Evolutionary conservation across 1,140 invertebrate genomes (phyloP).

Genomic region (Lamellibrachia luymesi): DNA sequence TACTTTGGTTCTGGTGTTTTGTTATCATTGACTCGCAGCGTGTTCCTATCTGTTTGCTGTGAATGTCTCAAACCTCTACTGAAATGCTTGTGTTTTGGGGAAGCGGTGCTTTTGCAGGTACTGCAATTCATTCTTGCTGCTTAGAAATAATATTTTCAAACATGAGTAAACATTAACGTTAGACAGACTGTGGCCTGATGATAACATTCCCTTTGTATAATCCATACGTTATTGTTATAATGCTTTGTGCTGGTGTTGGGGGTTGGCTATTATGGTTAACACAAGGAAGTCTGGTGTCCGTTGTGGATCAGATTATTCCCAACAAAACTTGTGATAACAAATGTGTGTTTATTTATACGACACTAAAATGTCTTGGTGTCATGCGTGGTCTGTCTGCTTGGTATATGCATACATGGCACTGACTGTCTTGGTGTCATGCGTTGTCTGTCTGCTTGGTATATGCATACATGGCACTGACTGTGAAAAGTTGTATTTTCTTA

Average conservation of each 20-base stretch:
- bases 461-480: no score
- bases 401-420: neutral
- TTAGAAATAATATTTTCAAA: neutral
- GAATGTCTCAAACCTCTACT: neutral
- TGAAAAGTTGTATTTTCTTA: neutral
- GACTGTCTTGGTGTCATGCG: neutral
- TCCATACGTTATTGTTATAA: neutral
- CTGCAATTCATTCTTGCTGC: neutral
- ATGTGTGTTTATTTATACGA: neutral
- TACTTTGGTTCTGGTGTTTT: neutral
- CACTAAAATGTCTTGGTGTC: neutral
- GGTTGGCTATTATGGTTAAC: neutral
- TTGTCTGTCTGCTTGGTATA: neutral
- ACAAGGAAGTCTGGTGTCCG: neutral
- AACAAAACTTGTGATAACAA: neutral
- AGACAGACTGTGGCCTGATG: no score
- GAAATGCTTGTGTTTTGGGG: neutral
- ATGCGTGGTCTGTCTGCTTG: neutral
- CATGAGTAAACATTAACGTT: neutral
- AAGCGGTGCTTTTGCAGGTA: neutral
- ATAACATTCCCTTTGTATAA: neutral
- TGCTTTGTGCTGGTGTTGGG: neutral
- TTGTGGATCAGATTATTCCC: no score
- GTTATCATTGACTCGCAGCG: neutral
- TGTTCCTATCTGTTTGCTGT: neutral